phyloP scores from a whole-genome alignment of 64 coral and sea anemone genomes.

The Acropora tenuis region DNA sequence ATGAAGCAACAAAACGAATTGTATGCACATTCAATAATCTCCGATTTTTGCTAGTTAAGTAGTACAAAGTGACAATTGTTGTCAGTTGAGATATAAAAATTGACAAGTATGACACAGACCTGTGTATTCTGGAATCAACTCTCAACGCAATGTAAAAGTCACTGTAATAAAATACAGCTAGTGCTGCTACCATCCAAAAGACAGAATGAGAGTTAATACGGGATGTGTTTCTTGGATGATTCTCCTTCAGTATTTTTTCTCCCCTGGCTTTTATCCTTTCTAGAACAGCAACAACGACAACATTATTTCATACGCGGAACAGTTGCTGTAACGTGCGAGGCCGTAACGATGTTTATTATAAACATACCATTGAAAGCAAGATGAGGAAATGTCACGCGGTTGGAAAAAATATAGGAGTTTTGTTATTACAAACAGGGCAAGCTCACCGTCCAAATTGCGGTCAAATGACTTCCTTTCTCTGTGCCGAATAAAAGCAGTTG shows the following conservation, averaged over 20 bases:
- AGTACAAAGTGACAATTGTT: too few relatives aligned
- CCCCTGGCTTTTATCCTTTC: conserved; percentile 78
- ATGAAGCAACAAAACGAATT: too few relatives aligned
- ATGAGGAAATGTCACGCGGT: neutral
- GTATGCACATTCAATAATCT: too few relatives aligned
- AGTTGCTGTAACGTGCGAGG: too few relatives aligned
- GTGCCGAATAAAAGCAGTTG: conserved; percentile 75
- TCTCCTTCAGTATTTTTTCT: conserved; percentile 80
- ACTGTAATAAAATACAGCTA: conserved; percentile 95
- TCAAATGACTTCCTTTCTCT: conserved; percentile 47
- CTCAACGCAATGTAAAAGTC: conserved; percentile 96
- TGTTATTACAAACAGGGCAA: neutral
- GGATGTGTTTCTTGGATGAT: conserved; percentile 73
- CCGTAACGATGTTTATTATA: too few relatives aligned
- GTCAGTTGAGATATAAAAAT: too few relatives aligned
- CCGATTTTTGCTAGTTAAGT: too few relatives aligned
- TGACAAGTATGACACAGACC: conserved; percentile 16
- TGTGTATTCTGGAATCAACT: conserved; percentile 93
- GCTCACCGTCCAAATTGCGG: conserved; percentile 63
- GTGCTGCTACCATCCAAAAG: conserved; percentile 98
- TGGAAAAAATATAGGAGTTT: neutral
- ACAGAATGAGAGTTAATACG: conserved; percentile 91
- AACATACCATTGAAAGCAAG: neutral
- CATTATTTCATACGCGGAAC: too few relatives aligned
- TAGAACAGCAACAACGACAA: conserved; percentile 17